These are phyloP conservation scores for Anoncus sp. DNA, from an alignment of 2,888 invertebrate genomes.

Conservation along the genomic window DNA sequence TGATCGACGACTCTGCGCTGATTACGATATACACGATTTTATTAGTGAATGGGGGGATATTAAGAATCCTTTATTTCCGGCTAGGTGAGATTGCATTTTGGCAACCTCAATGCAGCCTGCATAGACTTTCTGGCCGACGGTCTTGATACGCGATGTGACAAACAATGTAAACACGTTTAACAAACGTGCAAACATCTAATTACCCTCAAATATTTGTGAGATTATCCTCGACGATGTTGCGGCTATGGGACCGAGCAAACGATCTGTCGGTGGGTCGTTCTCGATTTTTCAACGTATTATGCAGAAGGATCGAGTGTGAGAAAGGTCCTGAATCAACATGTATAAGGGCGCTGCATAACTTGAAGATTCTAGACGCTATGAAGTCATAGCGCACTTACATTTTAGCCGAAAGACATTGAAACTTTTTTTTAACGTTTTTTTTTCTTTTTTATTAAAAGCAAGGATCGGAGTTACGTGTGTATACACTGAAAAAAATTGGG, in stretches of 20 bases:
- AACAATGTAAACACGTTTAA: slow-evolving; percentile 79
- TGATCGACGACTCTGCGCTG: neutral
- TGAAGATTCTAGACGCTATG: slow-evolving; percentile 7
- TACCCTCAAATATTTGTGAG: slow-evolving; percentile 81
- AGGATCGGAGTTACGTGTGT: too few relatives aligned
- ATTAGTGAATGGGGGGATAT: neutral
- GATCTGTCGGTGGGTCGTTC: slow-evolving; percentile 56
- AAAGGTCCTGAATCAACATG: slow-evolving; percentile 63
- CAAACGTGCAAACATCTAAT: slow-evolving; percentile 81
- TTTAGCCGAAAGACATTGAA: slow-evolving; percentile 5
- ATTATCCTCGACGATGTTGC: slow-evolving; percentile 73
- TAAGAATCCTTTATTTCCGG: slow-evolving; percentile 30
- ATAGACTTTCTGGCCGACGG: slow-evolving; percentile 70
- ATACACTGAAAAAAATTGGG: too few relatives aligned
- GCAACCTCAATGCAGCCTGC: slow-evolving; percentile 64
- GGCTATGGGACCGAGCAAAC: slow-evolving; percentile 54
- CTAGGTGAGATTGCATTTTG: neutral
- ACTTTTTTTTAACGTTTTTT: neutral
- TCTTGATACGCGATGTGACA: slow-evolving; percentile 74
- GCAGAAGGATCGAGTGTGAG: slow-evolving; percentile 27
- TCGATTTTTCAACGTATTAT: slow-evolving; percentile 42
- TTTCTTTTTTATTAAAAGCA: too few relatives aligned
- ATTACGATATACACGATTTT: slow-evolving; percentile 5
- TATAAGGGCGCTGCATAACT: slow-evolving; percentile 18
- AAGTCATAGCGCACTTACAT: slow-evolving; percentile 6